Evolutionary conservation across 2,797 vertebrate genomes (phyloP).

Genomic region (Chloroceryle inda): DNA sequence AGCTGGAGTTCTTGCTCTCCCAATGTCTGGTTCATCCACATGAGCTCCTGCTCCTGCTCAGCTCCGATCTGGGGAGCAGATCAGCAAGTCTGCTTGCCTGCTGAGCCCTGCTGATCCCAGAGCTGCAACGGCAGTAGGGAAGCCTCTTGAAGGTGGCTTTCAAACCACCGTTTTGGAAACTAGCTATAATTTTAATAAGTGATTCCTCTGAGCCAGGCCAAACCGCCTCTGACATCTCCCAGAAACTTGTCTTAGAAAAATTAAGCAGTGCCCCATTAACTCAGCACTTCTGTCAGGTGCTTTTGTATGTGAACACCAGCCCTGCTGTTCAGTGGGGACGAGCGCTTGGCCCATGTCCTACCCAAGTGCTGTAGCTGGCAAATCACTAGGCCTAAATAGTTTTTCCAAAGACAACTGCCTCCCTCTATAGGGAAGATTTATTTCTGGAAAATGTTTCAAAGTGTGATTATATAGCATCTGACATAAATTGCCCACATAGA

Average conservation of each 20-base stretch:
- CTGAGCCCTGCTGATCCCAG: background rate
- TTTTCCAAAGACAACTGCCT: background rate
- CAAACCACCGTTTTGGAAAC: background rate
- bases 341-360: background rate
- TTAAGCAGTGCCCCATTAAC: rapidly evolving
- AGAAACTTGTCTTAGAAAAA: background rate
- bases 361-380: constrained; percentile 19
- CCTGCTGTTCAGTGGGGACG: background rate
- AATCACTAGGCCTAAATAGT: background rate
- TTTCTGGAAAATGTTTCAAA: constrained; percentile 47
- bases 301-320: background rate
- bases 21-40: background rate
- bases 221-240: background rate
- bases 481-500: constrained; percentile 31
- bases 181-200: background rate
- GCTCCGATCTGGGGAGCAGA: background rate
- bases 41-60: rapidly evolving
- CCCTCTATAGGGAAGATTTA: constrained; percentile 16
- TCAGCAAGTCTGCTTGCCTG: background rate
- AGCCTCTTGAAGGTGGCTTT: rapidly evolving
- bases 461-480: constrained; percentile 31
- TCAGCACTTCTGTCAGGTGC: background rate
- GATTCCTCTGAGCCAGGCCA: background rate
- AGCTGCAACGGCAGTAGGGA: rapidly evolving
- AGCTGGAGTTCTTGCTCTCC: background rate